These are phyloP conservation scores for Gymnosoma rotundatum DNA, from an alignment of 2,888 invertebrate species.

Conservation along the genomic window DNA sequence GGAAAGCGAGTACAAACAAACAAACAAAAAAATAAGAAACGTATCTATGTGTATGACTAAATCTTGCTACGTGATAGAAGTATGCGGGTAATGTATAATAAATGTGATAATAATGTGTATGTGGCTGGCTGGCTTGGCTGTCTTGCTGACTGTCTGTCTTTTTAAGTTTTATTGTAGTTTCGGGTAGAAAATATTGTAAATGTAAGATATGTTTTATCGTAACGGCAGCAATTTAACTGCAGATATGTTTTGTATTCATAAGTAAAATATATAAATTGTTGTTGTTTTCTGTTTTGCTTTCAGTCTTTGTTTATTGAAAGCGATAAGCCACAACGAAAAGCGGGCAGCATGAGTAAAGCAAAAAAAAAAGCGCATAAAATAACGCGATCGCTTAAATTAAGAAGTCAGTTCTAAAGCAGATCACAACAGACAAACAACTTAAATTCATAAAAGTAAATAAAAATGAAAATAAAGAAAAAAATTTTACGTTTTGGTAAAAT, in stretches of 20 bases:
- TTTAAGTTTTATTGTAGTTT: conserved; percentile 3
- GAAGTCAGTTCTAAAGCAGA: conserved; percentile 68
- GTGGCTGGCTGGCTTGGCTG: conserved; percentile 1
- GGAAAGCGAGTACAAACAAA: conserved; percentile 31
- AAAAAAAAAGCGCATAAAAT: conserved; percentile 68
- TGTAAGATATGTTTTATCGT: conserved; percentile 54
- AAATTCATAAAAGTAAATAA: background rate
- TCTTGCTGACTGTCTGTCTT: conserved; percentile 15
- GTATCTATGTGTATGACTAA: conserved; percentile 31
- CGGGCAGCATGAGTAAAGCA: conserved; percentile 34
- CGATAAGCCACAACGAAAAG: conserved; percentile 53
- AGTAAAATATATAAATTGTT: conserved; percentile 26
- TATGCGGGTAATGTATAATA: conserved; percentile 69
- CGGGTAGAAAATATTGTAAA: conserved; percentile 38
- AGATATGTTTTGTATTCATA: conserved; percentile 26
- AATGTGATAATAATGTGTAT: conserved; percentile 65
- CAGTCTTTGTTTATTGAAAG: conserved; percentile 26
- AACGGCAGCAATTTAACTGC: conserved; percentile 32
- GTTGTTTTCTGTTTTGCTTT: conserved; percentile 34
- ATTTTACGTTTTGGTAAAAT: background rate
- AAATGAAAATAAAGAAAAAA: conserved; percentile 30
- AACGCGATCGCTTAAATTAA: conserved; percentile 63
- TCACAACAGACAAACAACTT: conserved; percentile 60
- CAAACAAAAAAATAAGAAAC: background rate
- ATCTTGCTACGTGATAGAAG: conserved; percentile 50